Conservation (phyloP, 2,888 invertebrate species). For the Danaus chrysippus region DNA sequence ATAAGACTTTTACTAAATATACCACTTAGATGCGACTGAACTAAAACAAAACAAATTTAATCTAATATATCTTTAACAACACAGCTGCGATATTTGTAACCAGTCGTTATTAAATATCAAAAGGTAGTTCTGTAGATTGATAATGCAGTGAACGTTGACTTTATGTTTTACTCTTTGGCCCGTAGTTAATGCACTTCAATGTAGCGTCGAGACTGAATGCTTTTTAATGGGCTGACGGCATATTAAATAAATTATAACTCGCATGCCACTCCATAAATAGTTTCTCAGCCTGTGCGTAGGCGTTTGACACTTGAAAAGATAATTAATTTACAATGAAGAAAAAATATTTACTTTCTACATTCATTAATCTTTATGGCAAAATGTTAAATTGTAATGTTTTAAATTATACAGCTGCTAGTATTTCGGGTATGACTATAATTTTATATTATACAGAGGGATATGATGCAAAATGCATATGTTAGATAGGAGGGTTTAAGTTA, state of each 20-base stretch:
- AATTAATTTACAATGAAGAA: conserved; percentile 38
- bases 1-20: not conserved
- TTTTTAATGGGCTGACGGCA: conserved; percentile 64
- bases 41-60: not conserved
- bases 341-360: conserved; percentile 28
- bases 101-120: conserved; percentile 11
- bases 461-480: too few species aligned
- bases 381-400: not conserved
- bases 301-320: conserved; percentile 40
- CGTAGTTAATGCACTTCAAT: conserved; percentile 48
- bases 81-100: conserved; percentile 1
- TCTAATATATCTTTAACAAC: not conserved
- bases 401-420: too few species aligned
- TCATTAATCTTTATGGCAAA: conserved; percentile 27
- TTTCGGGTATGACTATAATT: too few species aligned
- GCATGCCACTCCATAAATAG: conserved; percentile 46
- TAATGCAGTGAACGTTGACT: conserved; percentile 23
- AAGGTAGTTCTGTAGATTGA: conserved; percentile 26
- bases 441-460: too few species aligned
- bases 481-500: too few species aligned
- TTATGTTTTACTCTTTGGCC: conserved; percentile 22
- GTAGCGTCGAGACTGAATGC: conserved; percentile 57
- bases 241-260: conserved; percentile 50
- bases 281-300: conserved; percentile 34
- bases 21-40: not conserved